These are phyloP conservation scores for Calidris pygmaea DNA, from an alignment of 2,113 vertebrate species.

Conservation along the genomic window DNA sequence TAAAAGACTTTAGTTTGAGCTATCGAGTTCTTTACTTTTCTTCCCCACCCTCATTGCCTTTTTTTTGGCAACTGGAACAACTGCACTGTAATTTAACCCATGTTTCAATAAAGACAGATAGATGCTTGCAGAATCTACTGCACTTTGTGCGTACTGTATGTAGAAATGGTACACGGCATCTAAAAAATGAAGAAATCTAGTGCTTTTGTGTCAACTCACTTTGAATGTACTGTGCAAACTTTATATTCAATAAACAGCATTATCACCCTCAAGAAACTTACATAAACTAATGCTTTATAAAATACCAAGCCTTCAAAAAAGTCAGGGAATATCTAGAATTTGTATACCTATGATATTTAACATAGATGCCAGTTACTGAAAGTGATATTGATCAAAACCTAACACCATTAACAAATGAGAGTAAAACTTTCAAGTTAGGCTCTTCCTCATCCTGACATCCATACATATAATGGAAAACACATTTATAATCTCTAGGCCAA, in stretches of 20 bases:
- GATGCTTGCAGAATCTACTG: neutral
- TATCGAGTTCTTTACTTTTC: neutral
- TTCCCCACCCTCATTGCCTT: accelerated
- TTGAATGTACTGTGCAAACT: neutral
- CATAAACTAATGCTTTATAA: neutral
- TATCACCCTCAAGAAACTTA: neutral
- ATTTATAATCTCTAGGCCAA: constrained; percentile 14
- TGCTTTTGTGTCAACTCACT: neutral
- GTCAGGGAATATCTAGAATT: neutral
- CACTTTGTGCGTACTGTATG: too few species aligned
- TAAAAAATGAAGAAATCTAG: neutral
- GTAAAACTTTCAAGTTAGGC: constrained; percentile 14
- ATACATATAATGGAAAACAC: constrained; percentile 25
- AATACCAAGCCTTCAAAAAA: neutral
- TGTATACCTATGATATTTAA: neutral
- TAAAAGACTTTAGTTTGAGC: neutral
- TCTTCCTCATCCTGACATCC: constrained; percentile 32
- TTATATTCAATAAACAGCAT: neutral
- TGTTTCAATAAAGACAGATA: neutral
- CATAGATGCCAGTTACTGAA: neutral
- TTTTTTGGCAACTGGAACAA: neutral
- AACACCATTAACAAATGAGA: neutral
- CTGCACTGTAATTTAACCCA: neutral
- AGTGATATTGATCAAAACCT: constrained; percentile 4
- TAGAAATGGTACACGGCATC: neutral